phyloP scores from a whole-genome alignment of 1,140 invertebrate species.

The Drosophila jambulina region DNA sequence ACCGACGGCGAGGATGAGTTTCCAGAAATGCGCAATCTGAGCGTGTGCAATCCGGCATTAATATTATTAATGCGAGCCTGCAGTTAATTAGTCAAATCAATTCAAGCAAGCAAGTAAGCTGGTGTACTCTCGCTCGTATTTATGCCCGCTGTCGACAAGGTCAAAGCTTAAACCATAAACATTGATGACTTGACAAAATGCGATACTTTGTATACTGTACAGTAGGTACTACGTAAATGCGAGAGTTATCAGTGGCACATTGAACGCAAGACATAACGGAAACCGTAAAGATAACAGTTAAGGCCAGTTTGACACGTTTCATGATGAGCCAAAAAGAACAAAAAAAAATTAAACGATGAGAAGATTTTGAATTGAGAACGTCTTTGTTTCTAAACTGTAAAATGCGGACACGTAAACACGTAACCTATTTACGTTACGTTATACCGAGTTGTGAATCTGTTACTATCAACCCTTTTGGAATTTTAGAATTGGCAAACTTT shows the following conservation, averaged over 20 bases:
- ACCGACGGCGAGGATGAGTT: neutral
- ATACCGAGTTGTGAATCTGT: neutral
- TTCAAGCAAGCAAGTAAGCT: constrained; percentile 35
- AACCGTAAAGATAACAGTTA: constrained; percentile 64
- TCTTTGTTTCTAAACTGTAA: constrained; percentile 37
- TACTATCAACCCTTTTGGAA: constrained; percentile 10
- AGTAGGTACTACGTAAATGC: constrained; percentile 26
- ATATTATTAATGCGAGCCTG: constrained; percentile 18
- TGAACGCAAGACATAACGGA: constrained; percentile 49
- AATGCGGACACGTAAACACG: constrained; percentile 24
- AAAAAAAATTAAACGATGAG: constrained; percentile 3
- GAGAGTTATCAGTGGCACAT: constrained; percentile 31
- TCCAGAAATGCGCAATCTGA: constrained; percentile 19
- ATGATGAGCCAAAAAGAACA: constrained; percentile 19
- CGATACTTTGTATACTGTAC: constrained; percentile 36
- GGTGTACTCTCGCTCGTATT: constrained; percentile 11
- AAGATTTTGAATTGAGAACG: constrained; percentile 12
- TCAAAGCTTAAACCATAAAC: constrained; percentile 75
- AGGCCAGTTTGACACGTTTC: constrained; percentile 59
- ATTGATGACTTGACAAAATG: constrained; percentile 78
- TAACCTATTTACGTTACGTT: constrained; percentile 45
- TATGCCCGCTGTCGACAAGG: constrained; percentile 59
- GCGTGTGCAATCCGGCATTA: constrained; percentile 18
- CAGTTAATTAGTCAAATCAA: constrained; percentile 61
- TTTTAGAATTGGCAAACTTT: constrained; percentile 36